A percentile compares a stretch with the other conserved stretches of the same genome.
Conservation (phyloP, 2,888 invertebrate genomes). For the Matsumyia berberina region DNA sequence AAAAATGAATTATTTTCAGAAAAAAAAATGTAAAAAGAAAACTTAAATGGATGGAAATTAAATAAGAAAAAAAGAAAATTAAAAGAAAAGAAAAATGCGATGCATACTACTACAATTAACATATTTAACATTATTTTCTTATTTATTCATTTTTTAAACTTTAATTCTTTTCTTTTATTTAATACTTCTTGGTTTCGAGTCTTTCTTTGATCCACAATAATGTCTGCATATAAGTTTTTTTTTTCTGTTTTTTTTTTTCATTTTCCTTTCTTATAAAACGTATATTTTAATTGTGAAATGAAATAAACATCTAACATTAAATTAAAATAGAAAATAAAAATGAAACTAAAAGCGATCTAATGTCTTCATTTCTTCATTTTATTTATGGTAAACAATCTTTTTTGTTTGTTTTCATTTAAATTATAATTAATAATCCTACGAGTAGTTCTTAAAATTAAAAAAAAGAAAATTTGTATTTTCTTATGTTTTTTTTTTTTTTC, state of each 20-base stretch:
- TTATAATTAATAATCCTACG: slow-evolving; percentile 73
- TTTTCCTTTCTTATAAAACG: slow-evolving; percentile 66
- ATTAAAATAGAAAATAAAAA: slow-evolving; percentile 57
- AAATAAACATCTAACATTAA: slow-evolving; percentile 70
- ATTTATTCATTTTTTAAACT: slow-evolving; percentile 52
- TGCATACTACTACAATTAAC: slow-evolving; percentile 65
- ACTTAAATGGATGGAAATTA: slow-evolving; percentile 69
- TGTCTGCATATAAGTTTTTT: slow-evolving; percentile 77
- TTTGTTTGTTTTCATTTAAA: slow-evolving; percentile 60
- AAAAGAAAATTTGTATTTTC: slow-evolving; percentile 40
- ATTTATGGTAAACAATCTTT: slow-evolving; percentile 64
- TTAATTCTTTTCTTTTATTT: slow-evolving; percentile 77
- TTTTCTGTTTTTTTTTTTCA: slow-evolving; percentile 68
- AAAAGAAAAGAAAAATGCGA: slow-evolving; percentile 55
- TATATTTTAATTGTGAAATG: slow-evolving; percentile 55
- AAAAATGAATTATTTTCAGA: slow-evolving; percentile 37
- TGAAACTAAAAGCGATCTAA: slow-evolving; percentile 70
- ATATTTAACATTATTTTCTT: slow-evolving; percentile 71
- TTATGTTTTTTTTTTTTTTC: slow-evolving; percentile 26
- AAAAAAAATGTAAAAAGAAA: slow-evolving; percentile 29
- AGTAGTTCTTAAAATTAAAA: slow-evolving; percentile 70
- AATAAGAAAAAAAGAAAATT: slow-evolving; percentile 46
- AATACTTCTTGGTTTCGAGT: slow-evolving; percentile 84
- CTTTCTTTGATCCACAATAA: slow-evolving; percentile 79
- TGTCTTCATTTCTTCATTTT: slow-evolving; percentile 62